These are phyloP conservation scores for Chrysoperla carnea DNA, from an alignment of 1,140 invertebrate genomes.

Conservation along the genomic window DNA sequence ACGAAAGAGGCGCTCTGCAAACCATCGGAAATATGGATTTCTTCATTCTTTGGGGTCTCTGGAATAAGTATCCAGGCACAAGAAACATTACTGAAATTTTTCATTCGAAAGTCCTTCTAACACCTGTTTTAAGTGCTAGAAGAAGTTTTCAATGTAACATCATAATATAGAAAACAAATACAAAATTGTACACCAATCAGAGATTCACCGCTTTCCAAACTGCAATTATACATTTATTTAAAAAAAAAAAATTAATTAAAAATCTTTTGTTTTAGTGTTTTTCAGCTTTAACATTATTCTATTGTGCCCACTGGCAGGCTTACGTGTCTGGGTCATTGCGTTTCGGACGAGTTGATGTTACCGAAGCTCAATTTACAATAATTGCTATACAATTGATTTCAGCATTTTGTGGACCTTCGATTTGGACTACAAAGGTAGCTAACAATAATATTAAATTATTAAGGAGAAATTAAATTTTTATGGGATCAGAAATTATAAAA, in stretches of 20 bases:
- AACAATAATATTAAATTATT: not conserved
- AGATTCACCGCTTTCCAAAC: too few relatives aligned
- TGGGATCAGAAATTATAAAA: not conserved
- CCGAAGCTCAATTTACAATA: conserved; percentile 91
- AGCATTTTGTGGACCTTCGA: conserved; percentile 62
- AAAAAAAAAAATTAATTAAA: not conserved
- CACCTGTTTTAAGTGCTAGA: too few relatives aligned
- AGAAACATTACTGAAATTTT: too few relatives aligned
- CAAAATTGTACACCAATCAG: too few relatives aligned
- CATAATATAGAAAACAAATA: too few relatives aligned
- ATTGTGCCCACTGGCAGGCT: conserved; percentile 98
- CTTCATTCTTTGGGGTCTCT: too few relatives aligned
- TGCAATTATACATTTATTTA: too few relatives aligned
- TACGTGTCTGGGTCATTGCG: conserved; percentile 88
- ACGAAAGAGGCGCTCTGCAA: too few relatives aligned
- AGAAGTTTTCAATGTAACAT: too few relatives aligned
- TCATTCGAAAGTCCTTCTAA: too few relatives aligned
- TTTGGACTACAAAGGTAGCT: conserved; percentile 73
- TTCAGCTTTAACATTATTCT: conserved; percentile 86
- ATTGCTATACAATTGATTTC: conserved; percentile 80
- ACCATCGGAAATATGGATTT: too few relatives aligned
- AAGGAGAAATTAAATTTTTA: not conserved
- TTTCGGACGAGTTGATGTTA: conserved; percentile 94
- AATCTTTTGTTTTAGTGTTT: conserved; percentile 48
- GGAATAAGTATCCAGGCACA: too few relatives aligned